Conservation (phyloP, 37 sponge, comb jelly and placozoan species). For the Beroe forskalii region DNA sequence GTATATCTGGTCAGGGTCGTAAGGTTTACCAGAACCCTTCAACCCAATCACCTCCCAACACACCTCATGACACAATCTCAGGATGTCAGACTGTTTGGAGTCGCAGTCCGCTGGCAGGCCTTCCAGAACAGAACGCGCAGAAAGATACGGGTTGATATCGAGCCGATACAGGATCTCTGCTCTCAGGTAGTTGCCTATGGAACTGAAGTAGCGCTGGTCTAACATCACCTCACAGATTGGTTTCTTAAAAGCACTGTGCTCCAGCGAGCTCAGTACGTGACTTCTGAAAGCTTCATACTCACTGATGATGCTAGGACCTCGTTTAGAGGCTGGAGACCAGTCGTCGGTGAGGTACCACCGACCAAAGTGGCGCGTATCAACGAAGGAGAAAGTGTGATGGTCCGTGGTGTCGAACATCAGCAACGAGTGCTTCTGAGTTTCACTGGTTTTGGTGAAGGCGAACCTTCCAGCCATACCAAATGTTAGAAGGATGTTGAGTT, state of each 20-base stretch:
- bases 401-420: constrained; percentile 74
- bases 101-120: neutral
- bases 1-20: constrained; percentile 26
- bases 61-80: constrained; percentile 75
- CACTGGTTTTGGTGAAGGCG: constrained; percentile 64
- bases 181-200: constrained; percentile 91
- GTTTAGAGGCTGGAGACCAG: constrained; percentile 68
- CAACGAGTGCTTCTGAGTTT: constrained; percentile 80
- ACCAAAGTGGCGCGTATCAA: constrained; percentile 83
- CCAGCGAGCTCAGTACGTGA: constrained; percentile 71
- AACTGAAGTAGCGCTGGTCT: constrained; percentile 90
- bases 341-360: constrained; percentile 76
- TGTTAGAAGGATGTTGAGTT: constrained; percentile 72
- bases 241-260: constrained; percentile 73
- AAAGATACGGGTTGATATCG: constrained; percentile 70
- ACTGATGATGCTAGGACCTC: constrained; percentile 87
- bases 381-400: constrained; percentile 72
- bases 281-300: constrained; percentile 80
- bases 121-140: constrained; percentile 73
- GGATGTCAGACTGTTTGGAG: constrained; percentile 65
- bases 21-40: constrained; percentile 39
- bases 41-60: constrained; percentile 76
- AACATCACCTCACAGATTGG: constrained; percentile 91
- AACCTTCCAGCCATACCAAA: constrained; percentile 91
- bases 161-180: constrained; percentile 83